These are phyloP conservation scores for Deroplatys truncata DNA, from an alignment of 2,888 invertebrate genomes.

Conservation along the genomic window DNA sequence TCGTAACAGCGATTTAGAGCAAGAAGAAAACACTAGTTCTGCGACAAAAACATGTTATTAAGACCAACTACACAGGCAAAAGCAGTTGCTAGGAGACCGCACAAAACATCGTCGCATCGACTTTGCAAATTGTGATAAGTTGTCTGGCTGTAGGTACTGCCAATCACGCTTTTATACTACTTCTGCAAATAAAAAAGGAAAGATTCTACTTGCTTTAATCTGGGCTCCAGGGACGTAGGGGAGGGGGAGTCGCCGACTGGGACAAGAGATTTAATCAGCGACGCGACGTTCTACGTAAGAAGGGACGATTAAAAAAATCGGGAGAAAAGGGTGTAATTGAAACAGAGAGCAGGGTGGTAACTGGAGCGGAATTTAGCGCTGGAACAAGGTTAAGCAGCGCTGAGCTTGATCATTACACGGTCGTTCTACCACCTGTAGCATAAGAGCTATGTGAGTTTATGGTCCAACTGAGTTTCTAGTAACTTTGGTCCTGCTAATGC, in stretches of 20 bases:
- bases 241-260: not conserved
- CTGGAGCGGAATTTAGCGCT: not conserved
- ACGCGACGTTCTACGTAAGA: not conserved
- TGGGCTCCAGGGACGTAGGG: not conserved
- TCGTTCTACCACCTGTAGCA: no score
- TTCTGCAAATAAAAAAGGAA: not conserved
- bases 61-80: no score
- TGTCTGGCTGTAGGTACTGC: not conserved
- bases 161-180: not conserved
- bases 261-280: not conserved
- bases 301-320: not conserved
- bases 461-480: no score
- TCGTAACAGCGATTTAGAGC: no score
- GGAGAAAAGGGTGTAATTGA: not conserved
- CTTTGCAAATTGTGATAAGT: not conserved
- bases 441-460: no score
- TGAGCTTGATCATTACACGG: not conserved
- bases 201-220: not conserved
- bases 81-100: not conserved
- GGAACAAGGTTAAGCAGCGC: not conserved
- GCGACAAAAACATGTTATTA: no score
- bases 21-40: no score
- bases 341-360: not conserved
- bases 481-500: no score
- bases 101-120: not conserved